Base-by-base conservation (phyloP, 2,113 vertebrate genomes). In the Siniperca knerii region DNA sequence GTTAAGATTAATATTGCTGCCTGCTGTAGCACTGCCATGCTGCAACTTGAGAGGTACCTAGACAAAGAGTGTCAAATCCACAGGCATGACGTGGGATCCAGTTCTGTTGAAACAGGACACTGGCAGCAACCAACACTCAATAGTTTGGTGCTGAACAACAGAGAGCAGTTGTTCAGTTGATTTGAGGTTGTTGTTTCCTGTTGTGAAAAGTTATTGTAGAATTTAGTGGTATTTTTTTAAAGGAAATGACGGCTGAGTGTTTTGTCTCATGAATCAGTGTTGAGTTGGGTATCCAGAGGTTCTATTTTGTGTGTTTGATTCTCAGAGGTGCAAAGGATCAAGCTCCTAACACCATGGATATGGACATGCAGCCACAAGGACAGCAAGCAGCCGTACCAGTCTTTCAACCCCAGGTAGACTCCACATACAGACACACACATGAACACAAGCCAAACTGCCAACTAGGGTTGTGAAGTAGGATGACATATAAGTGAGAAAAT, bases 341-440 rank as follows among this genome's bases (percentile, higher is more conserved):
- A 83, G 77, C 90, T 85, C 79, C 52, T 92, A 92, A 84, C 83
- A 96, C 92, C 92, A 98, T 99, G 97, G 97, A 99, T 90, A 99
- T 99, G 98, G 98, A 99, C 89, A 96, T 96, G 52, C 97, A 98
- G 81, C 94, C 97, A 73, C 97, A 97, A 95, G 97, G 97, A 91
- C 96, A 97, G 95, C 97, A 97, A 91, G 96, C 96, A 21, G 94
- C 96, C 25, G 95, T 96, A 91, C 95, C 96, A 46, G 96, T 96
- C 55, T 97, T 97, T 94, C 98, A 97, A 48, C 95, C 97, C 35
- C 98, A 99, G 98, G 98, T 99, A 97, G 15, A 83, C 16, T 74
- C 10, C 40, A 60, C 57, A 78, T 65, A 23, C 25, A 58, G 4
- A 18, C 77, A 52, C 46, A 61, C 65, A 55, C 37, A 20, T 52